Conservation (phyloP, 2,113 vertebrate species). For the Syrrhaptes paradoxus region DNA sequence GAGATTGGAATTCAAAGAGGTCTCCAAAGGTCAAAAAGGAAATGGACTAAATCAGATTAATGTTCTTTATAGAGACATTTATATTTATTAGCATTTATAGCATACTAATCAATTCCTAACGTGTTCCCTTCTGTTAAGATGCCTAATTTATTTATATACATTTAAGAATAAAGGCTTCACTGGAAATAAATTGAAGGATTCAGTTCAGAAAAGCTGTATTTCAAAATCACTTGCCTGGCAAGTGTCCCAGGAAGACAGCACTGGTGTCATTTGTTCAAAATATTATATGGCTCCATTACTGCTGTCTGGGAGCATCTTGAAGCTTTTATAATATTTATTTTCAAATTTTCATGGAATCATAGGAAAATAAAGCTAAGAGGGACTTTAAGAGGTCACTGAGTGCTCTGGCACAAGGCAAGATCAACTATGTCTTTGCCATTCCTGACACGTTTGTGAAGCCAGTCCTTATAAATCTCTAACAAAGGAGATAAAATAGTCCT, state of each 20-base stretch:
- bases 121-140: background rate
- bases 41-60: background rate
- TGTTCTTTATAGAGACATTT: background rate
- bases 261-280: constrained; percentile 15
- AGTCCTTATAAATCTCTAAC: background rate
- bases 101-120: background rate
- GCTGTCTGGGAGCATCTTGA: background rate
- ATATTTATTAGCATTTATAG: background rate
- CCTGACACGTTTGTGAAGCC: background rate
- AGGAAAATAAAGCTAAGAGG: constrained; percentile 15
- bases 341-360: constrained; percentile 33
- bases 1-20: background rate
- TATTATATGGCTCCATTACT: constrained; percentile 18
- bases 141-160: background rate
- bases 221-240: constrained; percentile 43
- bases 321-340: constrained; percentile 51
- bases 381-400: background rate
- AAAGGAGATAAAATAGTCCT: background rate
- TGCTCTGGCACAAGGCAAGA: background rate
- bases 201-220: constrained; percentile 1
- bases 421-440: background rate
- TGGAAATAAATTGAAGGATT: background rate
- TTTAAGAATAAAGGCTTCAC: constrained; percentile 5
- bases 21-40: background rate
- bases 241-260: constrained; percentile 36